Evolutionary conservation across 1,140 invertebrate genomes (phyloP), one percentile per base, ranked within the genome.

Genomic region (Drosophila busckii): DNA sequence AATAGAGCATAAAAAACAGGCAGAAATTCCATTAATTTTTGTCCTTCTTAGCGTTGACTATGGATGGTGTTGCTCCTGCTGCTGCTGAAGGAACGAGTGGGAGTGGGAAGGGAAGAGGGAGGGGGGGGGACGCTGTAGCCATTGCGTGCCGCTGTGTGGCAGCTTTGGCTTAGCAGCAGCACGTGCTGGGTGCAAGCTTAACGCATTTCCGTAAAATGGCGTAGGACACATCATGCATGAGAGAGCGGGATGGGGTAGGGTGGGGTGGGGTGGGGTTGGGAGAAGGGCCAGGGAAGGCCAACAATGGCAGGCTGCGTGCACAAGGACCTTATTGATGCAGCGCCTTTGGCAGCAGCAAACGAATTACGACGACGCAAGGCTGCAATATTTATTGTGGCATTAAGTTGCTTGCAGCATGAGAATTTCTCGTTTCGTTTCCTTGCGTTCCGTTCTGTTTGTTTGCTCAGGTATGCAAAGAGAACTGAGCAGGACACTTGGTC

Each of bases 11-110:
- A 61, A 76, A 78, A 76, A 76, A 54, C 75, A 73, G 75, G 75
- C 75, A 82, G 75, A 82, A 82, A 80, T 80, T 80, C 75, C 68
- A 80, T 80, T 80, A 80, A 80, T 80, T 80, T 80, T 80, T 73
- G 73, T 80, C 75, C 75, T 82, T 82, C 75, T 80, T 76, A 75
- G 59, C 73, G 71, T 63, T 41, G 38, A n/a, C n/a, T n/a, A n/a
- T n/a, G n/a, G n/a, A n/a, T n/a, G 62, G 42, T 61, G 63, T 38
- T 64, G 55, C 29, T 23, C 32, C 55, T 70, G 53, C 25, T 12
- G 22, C 7, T 38, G 23, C 31, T 17, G 23, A 2, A 10, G 15
- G n/a, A 15, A n/a, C n/a, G n/a, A 3, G 37, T 13, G 25, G 15
- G 35, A 0, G 20, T 3, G 5, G 15, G n/a, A 15, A 7, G 6